Evolutionary conservation across 1,140 invertebrate genomes (phyloP).

Genomic region (Eubasilissa regina): DNA sequence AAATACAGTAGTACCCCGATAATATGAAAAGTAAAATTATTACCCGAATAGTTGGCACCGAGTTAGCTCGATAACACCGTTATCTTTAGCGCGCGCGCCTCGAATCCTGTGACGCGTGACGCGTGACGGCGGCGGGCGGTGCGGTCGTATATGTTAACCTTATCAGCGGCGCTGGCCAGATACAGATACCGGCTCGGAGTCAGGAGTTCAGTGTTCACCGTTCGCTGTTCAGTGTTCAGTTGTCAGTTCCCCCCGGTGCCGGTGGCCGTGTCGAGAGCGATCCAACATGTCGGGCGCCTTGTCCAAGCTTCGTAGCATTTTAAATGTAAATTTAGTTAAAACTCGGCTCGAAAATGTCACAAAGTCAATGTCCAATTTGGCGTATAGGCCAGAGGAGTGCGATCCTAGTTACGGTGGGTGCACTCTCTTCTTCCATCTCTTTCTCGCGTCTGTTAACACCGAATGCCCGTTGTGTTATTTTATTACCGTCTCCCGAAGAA

Average conservation of each 20-base stretch:
- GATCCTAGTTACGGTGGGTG: conserved; percentile 11
- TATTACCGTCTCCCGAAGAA: neutral
- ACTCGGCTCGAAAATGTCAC: conserved; percentile 11
- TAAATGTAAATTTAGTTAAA: neutral
- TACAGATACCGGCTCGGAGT: neutral
- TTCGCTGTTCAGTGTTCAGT: neutral
- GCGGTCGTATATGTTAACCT: too few species aligned
- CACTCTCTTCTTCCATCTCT: neutral
- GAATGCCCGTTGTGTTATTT: neutral
- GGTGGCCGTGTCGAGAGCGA: neutral
- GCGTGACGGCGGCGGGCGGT: too few species aligned
- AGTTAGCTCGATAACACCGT: too few species aligned
- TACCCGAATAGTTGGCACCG: too few species aligned
- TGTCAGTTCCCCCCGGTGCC: neutral
- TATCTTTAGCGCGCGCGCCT: too few species aligned
- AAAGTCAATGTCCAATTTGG: conserved; percentile 4
- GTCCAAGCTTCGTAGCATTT: neutral
- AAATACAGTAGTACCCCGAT: too few species aligned
- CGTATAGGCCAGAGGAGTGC: conserved; percentile 15
- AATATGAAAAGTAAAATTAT: too few species aligned
- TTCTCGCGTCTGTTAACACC: neutral
- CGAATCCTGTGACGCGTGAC: too few species aligned
- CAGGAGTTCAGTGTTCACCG: neutral
- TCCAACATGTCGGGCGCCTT: conserved; percentile 11
- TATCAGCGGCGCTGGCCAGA: neutral